These are phyloP conservation scores for Leuciscus waleckii DNA, from an alignment of 2,797 vertebrate species.

Conservation along the genomic window DNA sequence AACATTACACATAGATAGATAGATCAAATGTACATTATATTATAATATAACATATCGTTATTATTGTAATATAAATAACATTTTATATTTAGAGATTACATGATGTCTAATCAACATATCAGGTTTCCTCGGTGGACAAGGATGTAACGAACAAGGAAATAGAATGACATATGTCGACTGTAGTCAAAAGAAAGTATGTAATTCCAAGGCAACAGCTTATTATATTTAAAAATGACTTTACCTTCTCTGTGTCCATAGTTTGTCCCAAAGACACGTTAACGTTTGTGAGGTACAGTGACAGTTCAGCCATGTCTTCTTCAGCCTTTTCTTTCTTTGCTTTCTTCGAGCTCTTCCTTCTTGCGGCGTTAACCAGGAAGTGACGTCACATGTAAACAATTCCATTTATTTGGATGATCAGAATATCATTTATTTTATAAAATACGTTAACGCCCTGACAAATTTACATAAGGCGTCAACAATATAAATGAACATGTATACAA, in stretches of 20 bases:
- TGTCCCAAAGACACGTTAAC: conserved; percentile 72
- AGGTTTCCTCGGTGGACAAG: background rate
- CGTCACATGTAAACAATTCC: conserved; percentile 12
- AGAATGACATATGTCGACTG: background rate
- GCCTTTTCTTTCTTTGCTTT: conserved; percentile 11
- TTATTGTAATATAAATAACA: background rate
- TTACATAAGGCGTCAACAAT: background rate
- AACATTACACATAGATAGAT: background rate
- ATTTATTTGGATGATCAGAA: background rate
- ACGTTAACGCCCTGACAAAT: background rate
- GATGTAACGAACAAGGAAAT: conserved; percentile 27
- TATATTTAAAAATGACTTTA: conserved; percentile 37
- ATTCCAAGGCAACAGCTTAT: background rate
- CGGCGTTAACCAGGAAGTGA: conserved; percentile 32
- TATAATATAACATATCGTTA: background rate
- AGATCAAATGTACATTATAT: background rate
- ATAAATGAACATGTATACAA: background rate
- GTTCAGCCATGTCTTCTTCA: conserved; percentile 69
- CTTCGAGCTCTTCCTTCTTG: conserved; percentile 22
- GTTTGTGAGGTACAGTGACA: conserved; percentile 74
- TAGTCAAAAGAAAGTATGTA: background rate
- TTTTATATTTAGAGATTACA: background rate
- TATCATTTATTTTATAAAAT: background rate
- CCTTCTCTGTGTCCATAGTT: conserved; percentile 80
- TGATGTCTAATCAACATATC: conserved; percentile 1